phyloP scores from a whole-genome alignment of 1,140 invertebrate species.

The Vollenhovia emeryi region DNA sequence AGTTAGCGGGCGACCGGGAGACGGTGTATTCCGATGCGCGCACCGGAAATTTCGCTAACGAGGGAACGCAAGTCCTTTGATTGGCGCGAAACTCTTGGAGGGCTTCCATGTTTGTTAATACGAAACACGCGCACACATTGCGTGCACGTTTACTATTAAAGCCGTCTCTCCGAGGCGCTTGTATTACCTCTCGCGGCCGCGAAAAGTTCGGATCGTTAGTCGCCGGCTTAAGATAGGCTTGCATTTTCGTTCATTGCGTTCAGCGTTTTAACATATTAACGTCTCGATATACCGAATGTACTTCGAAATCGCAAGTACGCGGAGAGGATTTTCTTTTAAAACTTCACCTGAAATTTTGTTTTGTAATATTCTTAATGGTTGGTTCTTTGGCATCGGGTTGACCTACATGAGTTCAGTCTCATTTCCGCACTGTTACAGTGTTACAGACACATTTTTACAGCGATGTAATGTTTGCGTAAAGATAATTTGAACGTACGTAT shows the following conservation, averaged over 20 bases:
- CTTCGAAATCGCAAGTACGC: neutral
- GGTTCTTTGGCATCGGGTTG: no score
- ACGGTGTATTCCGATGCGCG: conserved; percentile 11
- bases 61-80: conserved; percentile 38
- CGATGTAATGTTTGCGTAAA: no score
- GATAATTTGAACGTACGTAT: no score
- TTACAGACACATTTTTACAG: no score
- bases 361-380: no score
- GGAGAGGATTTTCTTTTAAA: no score
- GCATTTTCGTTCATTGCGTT: neutral
- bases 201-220: neutral
- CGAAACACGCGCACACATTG: neutral
- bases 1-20: conserved; percentile 18
- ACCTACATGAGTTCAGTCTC: no score
- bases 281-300: neutral
- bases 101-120: conserved; percentile 38
- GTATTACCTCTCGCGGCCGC: neutral
- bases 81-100: conserved; percentile 46
- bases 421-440: no score
- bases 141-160: neutral
- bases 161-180: neutral
- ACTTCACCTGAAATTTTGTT: no score
- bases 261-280: neutral
- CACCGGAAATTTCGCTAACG: conserved; percentile 52
- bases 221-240: neutral